Evolutionary conservation across 1,140 invertebrate genomes (phyloP), one percentile per base, ranked within the genome.

Genomic region (Ooceraea biroi): DNA sequence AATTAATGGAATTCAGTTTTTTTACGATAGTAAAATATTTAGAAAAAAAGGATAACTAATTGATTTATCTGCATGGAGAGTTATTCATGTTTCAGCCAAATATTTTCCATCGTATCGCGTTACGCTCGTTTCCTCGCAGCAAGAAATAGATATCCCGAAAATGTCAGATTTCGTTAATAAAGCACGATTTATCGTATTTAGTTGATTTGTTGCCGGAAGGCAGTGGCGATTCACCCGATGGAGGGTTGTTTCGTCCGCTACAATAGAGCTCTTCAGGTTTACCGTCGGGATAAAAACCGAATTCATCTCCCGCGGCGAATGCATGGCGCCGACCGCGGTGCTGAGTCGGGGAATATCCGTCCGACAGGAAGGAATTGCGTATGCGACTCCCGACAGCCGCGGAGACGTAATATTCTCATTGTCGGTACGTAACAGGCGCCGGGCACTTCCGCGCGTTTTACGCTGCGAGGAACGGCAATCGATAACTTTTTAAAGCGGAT

Each of bases 341-440:
- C 17, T 5, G 25, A 65, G 73, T 7, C 73, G 60, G 60, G n/a
- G 65, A 69, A 80, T 80, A 80, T 80, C 76, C 76, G 22, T 19
- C 74, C 48, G 61, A 57, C 76, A 57, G 76, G 76, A 80, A 80
- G 76, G 65, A 80, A 80, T 80, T 69, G 76, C 76, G 76, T 69
- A 71, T 69, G 76, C 65, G 76, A 80, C 76, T 80, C 65, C 76
- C 76, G 76, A 80, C 76, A 80, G 76, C 76, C 76, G 11, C 14
- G 63, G 76, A 78, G 76, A 78, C 76, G 76, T 80, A 80, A 80
- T 80, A 80, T 80, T 80, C 76, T 80, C 76, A 80, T 80, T 80
- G 76, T 80, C 76, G 65, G 76, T 80, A 71, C 76, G 57, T 80
- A 80, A 80, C 76, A 80, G 76, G 76, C 76, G 76, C 65, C 76